Percentiles rank a stretch among this genome's conserved stretches.
These are phyloP conservation scores for Hypomecis atomaria DNA, from an alignment of 2,888 invertebrate genomes.

Conservation along the genomic window DNA sequence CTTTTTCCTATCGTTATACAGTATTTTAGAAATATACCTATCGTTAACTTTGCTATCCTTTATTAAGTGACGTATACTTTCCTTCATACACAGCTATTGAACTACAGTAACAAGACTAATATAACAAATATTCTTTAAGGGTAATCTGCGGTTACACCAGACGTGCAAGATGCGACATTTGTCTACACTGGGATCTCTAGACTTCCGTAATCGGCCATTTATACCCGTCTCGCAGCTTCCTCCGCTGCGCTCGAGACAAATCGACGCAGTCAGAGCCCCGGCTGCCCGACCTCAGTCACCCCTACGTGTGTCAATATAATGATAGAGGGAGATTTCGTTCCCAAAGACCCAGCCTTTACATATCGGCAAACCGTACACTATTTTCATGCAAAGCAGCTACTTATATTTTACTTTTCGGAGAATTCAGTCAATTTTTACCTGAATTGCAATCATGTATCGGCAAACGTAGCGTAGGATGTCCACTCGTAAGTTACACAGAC, in stretches of 20 bases:
- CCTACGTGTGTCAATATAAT: conserved; percentile 40
- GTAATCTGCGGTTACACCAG: conserved; percentile 5
- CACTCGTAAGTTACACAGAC: too few relatives aligned
- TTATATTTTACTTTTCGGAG: too few relatives aligned
- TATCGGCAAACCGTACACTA: neutral
- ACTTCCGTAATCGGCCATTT: conserved; percentile 73
- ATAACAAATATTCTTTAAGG: too few relatives aligned
- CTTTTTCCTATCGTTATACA: too few relatives aligned
- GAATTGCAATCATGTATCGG: too few relatives aligned
- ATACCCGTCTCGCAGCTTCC: conserved; percentile 65
- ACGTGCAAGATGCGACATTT: conserved; percentile 58
- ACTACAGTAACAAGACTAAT: too few relatives aligned
- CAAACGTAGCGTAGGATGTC: too few relatives aligned
- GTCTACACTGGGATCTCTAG: conserved; percentile 55
- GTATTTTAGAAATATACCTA: too few relatives aligned
- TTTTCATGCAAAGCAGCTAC: neutral
- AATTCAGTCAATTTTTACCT: too few relatives aligned
- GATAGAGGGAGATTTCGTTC: conserved; percentile 22
- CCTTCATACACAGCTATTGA: too few relatives aligned
- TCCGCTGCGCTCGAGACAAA: conserved; percentile 60
- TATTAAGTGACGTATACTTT: too few relatives aligned
- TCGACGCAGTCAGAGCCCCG: conserved; percentile 50
- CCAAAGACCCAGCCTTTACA: conserved; percentile 18
- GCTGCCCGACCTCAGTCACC: conserved; percentile 53
- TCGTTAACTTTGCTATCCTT: too few relatives aligned